Evolutionary conservation across 2,113 vertebrate genomes (phyloP), one percentile per base, ranked within the genome.

Genomic region (Hydrochoerus hydrochaeris): DNA sequence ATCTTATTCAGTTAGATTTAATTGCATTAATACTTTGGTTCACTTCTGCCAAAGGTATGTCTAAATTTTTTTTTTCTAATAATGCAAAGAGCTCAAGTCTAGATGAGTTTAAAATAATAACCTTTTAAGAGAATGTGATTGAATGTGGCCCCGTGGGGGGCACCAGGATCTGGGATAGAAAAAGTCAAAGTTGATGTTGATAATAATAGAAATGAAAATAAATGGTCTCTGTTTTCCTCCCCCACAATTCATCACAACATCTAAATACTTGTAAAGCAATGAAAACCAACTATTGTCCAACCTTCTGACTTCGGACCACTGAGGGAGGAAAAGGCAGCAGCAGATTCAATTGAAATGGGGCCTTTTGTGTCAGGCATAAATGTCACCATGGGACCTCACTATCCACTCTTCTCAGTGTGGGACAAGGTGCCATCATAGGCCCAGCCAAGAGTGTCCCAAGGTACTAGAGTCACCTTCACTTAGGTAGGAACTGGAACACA

Each of bases 91-190:
- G 97, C 98, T 98, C 81, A 97, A 94, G 97, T 98, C 97, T 98
- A 95, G 85, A 98, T 97, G 98, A 98, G 83, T 98, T 98, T 98
- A 98, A 98, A 98, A 98, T 98, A 98, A 98, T 98, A 98, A 97
- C 94, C 88, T 87, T 97, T 88, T 90, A 97, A 94, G 95, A 97
- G 91, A 95, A 95, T 91, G 82, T 98, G 97, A 98, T 97, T 98
- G 97, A 97, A 97, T 97, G 96, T 98, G 96, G 95, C 97, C 96
- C 86, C 82, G 85, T 85, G 92, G 96, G 92, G 96, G 97, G 86
- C 97, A 98, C 88, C 90, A 94, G 95, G 83, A 92, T 94, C 88
- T 69, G 95, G 95, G 97, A 97, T 93, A 83, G 84, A 75, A 94
- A 97, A 98, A 96, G 95, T 98, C 96, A 94, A 98, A 91, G 96